phyloP scores from a whole-genome alignment of 2,797 vertebrate species.

The Perdix hodgsoniae region DNA sequence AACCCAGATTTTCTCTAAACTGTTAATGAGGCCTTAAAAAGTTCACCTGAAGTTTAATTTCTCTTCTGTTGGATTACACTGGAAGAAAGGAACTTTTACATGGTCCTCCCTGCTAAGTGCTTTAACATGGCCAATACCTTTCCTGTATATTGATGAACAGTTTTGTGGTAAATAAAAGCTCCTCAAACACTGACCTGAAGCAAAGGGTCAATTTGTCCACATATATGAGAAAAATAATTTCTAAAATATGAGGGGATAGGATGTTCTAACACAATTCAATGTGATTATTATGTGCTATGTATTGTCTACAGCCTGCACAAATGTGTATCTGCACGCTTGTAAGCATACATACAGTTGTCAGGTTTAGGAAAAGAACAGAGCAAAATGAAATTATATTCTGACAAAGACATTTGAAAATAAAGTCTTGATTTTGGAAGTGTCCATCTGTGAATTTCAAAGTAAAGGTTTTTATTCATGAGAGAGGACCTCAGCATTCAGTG shows the following conservation, averaged over 20 bases:
- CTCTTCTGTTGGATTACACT: background rate
- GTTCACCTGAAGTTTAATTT: background rate
- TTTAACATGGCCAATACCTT: background rate
- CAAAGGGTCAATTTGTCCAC: background rate
- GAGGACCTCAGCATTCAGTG: background rate
- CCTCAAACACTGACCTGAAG: background rate
- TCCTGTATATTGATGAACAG: background rate
- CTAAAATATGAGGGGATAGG: background rate
- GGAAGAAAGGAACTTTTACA: background rate
- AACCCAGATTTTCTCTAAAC: constrained; percentile 3
- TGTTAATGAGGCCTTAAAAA: background rate
- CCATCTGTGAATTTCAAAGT: background rate
- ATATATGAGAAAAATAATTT: background rate
- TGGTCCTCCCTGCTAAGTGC: background rate
- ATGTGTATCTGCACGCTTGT: fast-evolving
- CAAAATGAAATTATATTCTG: background rate
- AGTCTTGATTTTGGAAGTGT: background rate
- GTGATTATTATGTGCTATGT: background rate
- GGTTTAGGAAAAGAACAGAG: background rate
- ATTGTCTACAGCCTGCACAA: background rate
- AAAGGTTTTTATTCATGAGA: background rate
- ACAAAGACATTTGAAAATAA: background rate
- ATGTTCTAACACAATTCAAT: background rate
- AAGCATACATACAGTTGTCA: background rate
- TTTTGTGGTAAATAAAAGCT: background rate